phyloP scores from a whole-genome alignment of 2,888 invertebrate species.

The Caenorhabditis becei region DNA sequence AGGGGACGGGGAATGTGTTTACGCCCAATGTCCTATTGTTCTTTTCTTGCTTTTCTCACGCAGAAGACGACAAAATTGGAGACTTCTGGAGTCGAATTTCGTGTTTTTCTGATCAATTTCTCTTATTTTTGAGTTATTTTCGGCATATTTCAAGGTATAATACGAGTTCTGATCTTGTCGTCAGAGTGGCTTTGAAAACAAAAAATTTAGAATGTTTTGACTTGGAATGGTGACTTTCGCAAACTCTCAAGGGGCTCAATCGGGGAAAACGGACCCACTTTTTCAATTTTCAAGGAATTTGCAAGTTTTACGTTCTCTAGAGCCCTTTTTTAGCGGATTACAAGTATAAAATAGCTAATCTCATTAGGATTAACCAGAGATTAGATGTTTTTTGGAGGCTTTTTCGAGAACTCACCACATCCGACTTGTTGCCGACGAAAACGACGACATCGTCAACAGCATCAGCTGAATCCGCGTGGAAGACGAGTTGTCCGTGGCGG shows the following conservation, averaged over 20 bases:
- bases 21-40: slow-evolving; percentile 6
- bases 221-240: not conserved
- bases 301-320: not conserved
- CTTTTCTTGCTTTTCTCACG: not conserved
- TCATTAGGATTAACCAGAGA: too few species aligned
- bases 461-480: slow-evolving; percentile 15
- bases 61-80: not conserved
- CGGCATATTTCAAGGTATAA: not conserved
- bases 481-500: slow-evolving; percentile 44
- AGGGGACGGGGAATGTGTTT: not conserved
- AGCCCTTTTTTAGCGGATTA: not conserved
- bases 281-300: not conserved
- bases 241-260: not conserved
- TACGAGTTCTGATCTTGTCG: not conserved
- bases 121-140: too few species aligned
- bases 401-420: slow-evolving; percentile 32
- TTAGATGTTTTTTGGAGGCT: not conserved
- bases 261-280: not conserved
- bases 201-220: not conserved
- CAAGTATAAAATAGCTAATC: not conserved
- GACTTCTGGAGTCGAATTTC: not conserved
- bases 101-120: not conserved
- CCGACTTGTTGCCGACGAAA: slow-evolving; percentile 38
- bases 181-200: not conserved
- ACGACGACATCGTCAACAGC: slow-evolving; percentile 53